Conservation (phyloP, 2,888 invertebrate genomes). For the Lasius platythorax region DNA sequence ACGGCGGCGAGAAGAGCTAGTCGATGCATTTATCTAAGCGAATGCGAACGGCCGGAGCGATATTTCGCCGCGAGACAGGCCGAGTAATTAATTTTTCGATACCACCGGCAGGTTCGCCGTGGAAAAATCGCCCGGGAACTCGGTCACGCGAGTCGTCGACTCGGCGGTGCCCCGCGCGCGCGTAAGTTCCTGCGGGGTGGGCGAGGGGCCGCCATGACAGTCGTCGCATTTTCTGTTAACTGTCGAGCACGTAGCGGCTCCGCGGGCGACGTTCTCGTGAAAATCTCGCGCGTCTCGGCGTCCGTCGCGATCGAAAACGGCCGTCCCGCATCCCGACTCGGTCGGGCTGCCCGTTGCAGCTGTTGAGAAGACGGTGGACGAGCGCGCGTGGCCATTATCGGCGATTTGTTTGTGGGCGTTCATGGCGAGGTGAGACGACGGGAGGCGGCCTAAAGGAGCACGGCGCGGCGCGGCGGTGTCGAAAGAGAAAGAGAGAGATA, state of each 20-base stretch:
- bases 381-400: slow-evolving; percentile 81
- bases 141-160: slow-evolving; percentile 11
- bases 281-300: slow-evolving; percentile 62
- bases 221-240: slow-evolving; percentile 81
- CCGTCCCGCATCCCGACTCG: slow-evolving; percentile 53
- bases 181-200: slow-evolving; percentile 78
- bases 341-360: slow-evolving; percentile 51
- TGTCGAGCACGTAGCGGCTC: slow-evolving; percentile 73
- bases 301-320: slow-evolving; percentile 58
- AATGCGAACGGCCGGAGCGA: slow-evolving; percentile 42
- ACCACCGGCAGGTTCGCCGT: neutral
- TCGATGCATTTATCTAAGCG: slow-evolving; percentile 57
- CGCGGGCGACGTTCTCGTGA: slow-evolving; percentile 67
- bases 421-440: slow-evolving; percentile 81
- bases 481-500: neutral
- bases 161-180: slow-evolving; percentile 60
- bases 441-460: slow-evolving; percentile 72
- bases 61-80: slow-evolving; percentile 17
- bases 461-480: slow-evolving; percentile 12
- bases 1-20: slow-evolving; percentile 56
- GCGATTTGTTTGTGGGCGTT: slow-evolving; percentile 79
- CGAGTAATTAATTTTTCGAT: slow-evolving; percentile 51
- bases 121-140: slow-evolving; percentile 28
- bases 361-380: slow-evolving; percentile 65
- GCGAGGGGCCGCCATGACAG: slow-evolving; percentile 82